Evolutionary conservation across 2,113 vertebrate genomes (phyloP).

Genomic region (Spermophilus dauricus): DNA sequence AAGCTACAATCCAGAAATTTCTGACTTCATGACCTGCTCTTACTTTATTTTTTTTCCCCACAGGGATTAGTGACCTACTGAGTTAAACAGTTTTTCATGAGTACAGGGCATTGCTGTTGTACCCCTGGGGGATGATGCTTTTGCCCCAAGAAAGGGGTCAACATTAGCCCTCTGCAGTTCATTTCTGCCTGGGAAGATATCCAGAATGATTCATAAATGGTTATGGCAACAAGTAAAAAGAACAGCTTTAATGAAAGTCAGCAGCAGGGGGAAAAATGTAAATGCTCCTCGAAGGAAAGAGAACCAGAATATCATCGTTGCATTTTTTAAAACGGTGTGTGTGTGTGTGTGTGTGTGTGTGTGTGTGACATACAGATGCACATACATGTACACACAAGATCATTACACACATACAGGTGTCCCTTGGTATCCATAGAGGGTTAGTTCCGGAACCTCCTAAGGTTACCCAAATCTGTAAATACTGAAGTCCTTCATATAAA

Average conservation of each 20-base stretch:
- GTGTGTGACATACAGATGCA: neutral
- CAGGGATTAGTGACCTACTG: neutral
- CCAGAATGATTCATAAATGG: neutral
- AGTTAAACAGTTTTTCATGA: neutral
- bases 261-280: neutral
- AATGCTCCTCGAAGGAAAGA: neutral
- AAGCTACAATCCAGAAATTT: neutral
- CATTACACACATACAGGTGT: neutral
- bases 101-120: accelerated
- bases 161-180: neutral
- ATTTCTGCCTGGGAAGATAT: neutral
- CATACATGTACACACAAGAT: neutral
- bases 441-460: neutral
- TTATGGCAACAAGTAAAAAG: neutral
- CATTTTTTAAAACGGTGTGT: neutral
- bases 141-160: neutral
- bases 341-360: too few relatives aligned
- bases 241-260: constrained; percentile 18
- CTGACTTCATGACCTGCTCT: neutral
- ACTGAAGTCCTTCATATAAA: neutral
- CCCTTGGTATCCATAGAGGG: neutral
- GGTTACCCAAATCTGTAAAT: neutral
- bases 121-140: neutral
- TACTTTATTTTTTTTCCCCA: too few relatives aligned
- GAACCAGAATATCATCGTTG: neutral